These are phyloP conservation scores for Volucella inanis DNA, from an alignment of 2,888 invertebrate genomes.

Conservation along the genomic window DNA sequence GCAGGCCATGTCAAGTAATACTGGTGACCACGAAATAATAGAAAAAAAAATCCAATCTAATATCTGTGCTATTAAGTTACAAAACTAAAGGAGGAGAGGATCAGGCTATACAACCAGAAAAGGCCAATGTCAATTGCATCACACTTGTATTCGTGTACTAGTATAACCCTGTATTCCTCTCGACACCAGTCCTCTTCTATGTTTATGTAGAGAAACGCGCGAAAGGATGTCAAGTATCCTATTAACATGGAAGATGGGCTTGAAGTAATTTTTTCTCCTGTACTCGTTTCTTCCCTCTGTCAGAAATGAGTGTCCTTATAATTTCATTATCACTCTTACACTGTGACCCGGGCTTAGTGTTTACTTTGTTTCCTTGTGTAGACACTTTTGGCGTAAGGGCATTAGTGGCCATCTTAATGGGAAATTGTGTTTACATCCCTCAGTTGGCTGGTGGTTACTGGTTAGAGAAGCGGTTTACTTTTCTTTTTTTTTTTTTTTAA, in stretches of 20 bases:
- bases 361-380: conserved; percentile 41
- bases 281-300: conserved; percentile 28
- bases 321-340: conserved; percentile 71
- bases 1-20: not conserved
- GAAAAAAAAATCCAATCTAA: conserved; percentile 32
- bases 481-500: conserved; percentile 21
- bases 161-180: too few species aligned
- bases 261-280: conserved; percentile 27
- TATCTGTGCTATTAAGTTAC: conserved; percentile 50
- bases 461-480: conserved; percentile 30
- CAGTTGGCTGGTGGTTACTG: too few species aligned
- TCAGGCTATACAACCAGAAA: conserved; percentile 8
- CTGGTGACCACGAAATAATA: not conserved
- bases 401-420: conserved; percentile 66
- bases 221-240: conserved; percentile 73
- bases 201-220: conserved; percentile 39
- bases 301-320: conserved; percentile 60
- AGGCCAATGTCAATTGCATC: conserved; percentile 68
- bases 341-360: conserved; percentile 57
- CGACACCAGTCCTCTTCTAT: not conserved
- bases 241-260: conserved; percentile 67
- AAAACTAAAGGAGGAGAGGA: conserved; percentile 17
- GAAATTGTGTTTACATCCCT: conserved; percentile 42
- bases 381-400: conserved; percentile 57
- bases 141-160: not conserved